Base-by-base conservation (phyloP, 2,797 vertebrate genomes). In the Cossypha dichroa region DNA sequence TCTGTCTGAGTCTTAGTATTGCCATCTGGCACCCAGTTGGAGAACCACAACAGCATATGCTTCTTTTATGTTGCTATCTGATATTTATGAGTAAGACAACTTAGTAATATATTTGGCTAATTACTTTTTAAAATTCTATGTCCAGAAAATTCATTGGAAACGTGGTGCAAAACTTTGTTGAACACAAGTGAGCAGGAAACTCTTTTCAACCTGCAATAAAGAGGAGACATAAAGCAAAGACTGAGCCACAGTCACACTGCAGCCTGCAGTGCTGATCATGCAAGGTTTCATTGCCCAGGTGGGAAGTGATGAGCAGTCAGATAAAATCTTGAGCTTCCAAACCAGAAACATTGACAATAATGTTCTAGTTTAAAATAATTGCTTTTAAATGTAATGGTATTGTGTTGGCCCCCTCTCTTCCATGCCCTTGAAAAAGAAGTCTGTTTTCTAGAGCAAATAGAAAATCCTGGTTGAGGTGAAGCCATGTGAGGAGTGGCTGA, bases 1-100 rank as follows among this genome's bases (percentile, higher is more conserved):
- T 87, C 81, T 92, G 60, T 72, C 51, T 94, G 40, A 84, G 62
- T 73, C 67, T 82, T 91, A 45, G 25, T n/a, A 67, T 93, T 90
- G 85, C 89, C 96, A 94, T 91, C 97, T 95, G 96, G 84, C 78
- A 92, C 40, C 58, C 66, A 59, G 90, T 66, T 85, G 62, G 80
- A 91, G 69, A 85, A 85, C 63, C 79, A 43, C 80, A 93, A 79
- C 38, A 83, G 70, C 92, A 89, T 80, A 84, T 85, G 66, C 45
- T 63, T 67, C 84, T 89, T 88, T 75, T 25, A 54, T 64, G 63
- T 66, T 87, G 55, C 94, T 81, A 19, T 80, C 83, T 94, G 88
- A 78, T 69, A 82, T 93, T 85, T 91, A 70, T 85, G 77, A 86
- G 64, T 55, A 49, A 84, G 64, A 48, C 26, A 85, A 74, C 60